These are phyloP conservation scores for Tylochromis polylepis DNA, from an alignment of 2,113 vertebrate species.

Conservation along the genomic window DNA sequence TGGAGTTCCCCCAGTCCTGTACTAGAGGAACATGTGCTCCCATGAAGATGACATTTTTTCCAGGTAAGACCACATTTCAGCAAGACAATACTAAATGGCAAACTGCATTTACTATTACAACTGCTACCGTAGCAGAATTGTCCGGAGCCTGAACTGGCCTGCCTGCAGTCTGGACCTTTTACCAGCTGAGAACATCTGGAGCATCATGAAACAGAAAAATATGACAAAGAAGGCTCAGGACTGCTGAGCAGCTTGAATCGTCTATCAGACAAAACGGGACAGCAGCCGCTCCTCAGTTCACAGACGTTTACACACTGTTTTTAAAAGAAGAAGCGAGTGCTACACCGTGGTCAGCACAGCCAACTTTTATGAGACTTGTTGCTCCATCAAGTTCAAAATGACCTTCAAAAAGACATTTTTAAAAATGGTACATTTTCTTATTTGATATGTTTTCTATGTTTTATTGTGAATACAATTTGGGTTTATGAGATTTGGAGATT, in stretches of 20 bases:
- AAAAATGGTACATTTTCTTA: background rate
- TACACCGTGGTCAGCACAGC: no score
- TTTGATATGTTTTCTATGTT: background rate
- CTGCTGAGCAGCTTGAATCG: background rate
- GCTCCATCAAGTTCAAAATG: background rate
- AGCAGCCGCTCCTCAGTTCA: background rate
- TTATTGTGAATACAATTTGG: accelerated
- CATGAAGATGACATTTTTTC: background rate
- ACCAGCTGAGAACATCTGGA: background rate
- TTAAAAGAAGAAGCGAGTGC: background rate
- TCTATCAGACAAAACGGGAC: no score
- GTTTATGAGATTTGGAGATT: background rate
- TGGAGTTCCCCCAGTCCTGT: background rate
- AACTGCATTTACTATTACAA: background rate
- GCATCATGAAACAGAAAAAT: background rate
- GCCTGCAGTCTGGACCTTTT: background rate
- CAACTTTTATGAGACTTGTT: no score
- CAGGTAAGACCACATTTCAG: background rate
- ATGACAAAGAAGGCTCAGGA: background rate
- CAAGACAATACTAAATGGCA: background rate
- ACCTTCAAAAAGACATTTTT: no score
- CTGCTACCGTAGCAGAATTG: background rate
- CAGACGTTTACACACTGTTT: background rate
- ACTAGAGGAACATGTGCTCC: background rate
- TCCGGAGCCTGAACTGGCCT: accelerated